These are phyloP conservation scores for Cettia cetti DNA, from an alignment of 2,113 vertebrate species.

Conservation along the genomic window DNA sequence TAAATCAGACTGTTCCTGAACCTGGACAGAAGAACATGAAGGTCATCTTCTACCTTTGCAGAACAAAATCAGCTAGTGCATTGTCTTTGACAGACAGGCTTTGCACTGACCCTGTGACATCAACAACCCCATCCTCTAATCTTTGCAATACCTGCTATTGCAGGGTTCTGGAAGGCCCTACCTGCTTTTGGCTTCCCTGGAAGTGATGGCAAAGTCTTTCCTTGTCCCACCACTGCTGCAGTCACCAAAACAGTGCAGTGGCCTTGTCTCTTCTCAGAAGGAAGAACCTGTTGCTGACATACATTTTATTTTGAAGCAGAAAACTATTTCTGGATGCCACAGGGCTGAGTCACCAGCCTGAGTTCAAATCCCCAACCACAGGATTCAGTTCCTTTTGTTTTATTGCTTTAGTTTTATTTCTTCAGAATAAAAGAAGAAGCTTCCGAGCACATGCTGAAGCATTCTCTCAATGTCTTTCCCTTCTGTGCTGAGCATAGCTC, in stretches of 20 bases:
- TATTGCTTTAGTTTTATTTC: constrained; percentile 19
- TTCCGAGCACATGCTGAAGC: background rate
- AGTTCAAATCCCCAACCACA: constrained; percentile 16
- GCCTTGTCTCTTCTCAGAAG: background rate
- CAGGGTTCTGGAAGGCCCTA: background rate
- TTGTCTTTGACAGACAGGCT: background rate
- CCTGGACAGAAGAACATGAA: background rate
- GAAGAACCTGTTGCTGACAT: constrained; percentile 4
- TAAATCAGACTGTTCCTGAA: background rate
- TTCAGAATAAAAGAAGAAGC: constrained; percentile 27
- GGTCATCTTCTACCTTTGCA: background rate
- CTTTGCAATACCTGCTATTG: background rate
- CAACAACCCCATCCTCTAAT: background rate
- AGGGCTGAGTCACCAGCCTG: background rate
- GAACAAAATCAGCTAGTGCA: background rate
- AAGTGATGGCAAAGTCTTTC: background rate
- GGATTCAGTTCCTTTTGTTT: constrained; percentile 50
- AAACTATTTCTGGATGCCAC: constrained; percentile 28
- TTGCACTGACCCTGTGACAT: background rate
- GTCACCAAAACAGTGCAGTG: fast-evolving
- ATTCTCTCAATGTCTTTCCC: background rate
- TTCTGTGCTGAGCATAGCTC: background rate
- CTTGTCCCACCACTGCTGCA: fast-evolving
- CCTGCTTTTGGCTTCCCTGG: background rate
- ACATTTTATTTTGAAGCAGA: background rate